Conservation (phyloP, 2,797 vertebrate genomes). For the Enteromius viviparus region DNA sequence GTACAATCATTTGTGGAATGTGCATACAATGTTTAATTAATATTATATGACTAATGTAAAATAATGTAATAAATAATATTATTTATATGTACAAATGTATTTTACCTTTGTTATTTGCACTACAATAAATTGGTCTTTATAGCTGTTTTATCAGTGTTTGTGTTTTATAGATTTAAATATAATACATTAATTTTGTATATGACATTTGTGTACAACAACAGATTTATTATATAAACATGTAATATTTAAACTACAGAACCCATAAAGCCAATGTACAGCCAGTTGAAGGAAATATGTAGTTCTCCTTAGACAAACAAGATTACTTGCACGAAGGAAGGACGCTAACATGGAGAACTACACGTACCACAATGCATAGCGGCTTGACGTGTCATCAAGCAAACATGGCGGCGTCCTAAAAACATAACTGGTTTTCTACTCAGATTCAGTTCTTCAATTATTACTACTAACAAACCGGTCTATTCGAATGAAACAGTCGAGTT, state of each 20-base stretch:
- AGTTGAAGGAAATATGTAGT: constrained; percentile 2
- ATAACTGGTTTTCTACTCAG: constrained; percentile 40
- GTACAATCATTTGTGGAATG: not conserved
- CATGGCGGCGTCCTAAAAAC: constrained; percentile 78
- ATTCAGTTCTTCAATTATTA: constrained; percentile 1
- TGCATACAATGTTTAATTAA: constrained; percentile 1
- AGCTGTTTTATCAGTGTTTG: not conserved
- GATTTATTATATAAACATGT: not conserved
- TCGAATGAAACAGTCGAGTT: not conserved
- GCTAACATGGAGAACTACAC: constrained; percentile 42
- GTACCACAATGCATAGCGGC: constrained; percentile 70
- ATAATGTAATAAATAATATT: constrained; percentile 18
- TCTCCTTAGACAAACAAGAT: not conserved
- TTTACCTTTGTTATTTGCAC: constrained; percentile 32
- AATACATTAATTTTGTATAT: too few species aligned
- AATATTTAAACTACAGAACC: constrained; percentile 14
- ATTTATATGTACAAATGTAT: constrained; percentile 37
- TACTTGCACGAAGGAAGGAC: not conserved
- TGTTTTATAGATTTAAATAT: constrained; percentile 1
- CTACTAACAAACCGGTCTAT: not conserved
- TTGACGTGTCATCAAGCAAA: constrained; percentile 62
- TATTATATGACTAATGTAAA: constrained; percentile 11
- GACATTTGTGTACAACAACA: not conserved
- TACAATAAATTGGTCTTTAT: constrained; percentile 24
- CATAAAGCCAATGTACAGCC: not conserved